Evolutionary conservation across 2,797 vertebrate genomes (phyloP).

Genomic region (Falco peregrinus): DNA sequence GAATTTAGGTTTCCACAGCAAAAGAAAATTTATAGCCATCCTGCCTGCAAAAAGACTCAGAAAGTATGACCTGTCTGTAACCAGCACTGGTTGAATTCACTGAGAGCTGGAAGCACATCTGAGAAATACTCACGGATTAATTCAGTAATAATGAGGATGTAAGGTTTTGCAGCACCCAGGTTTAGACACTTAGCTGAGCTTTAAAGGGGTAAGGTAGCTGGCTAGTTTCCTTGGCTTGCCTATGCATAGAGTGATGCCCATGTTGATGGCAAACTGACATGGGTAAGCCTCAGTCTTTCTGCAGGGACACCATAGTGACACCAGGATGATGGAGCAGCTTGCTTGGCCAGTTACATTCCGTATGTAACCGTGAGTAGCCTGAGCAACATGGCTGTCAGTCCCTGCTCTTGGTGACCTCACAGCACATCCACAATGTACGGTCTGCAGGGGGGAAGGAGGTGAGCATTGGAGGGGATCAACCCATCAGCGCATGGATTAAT

Average conservation of each 20-base stretch:
- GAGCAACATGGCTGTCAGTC: background rate
- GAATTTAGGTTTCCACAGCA: background rate
- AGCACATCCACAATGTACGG: rapidly evolving
- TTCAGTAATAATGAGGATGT: background rate
- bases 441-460: background rate
- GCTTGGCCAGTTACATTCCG: background rate
- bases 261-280: background rate
- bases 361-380: background rate
- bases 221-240: background rate
- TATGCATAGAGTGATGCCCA: background rate
- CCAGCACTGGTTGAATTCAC: background rate
- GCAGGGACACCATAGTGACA: background rate
- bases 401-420: background rate
- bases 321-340: background rate
- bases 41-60: background rate
- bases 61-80: background rate
- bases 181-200: background rate
- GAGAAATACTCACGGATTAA: background rate
- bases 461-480: background rate
- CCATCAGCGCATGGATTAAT: background rate
- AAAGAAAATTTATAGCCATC: background rate
- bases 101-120: background rate
- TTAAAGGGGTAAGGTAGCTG: background rate
- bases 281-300: background rate
- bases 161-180: background rate